phyloP scores from a whole-genome alignment of 2,113 vertebrate genomes.

The Nannobrachium achirus region DNA sequence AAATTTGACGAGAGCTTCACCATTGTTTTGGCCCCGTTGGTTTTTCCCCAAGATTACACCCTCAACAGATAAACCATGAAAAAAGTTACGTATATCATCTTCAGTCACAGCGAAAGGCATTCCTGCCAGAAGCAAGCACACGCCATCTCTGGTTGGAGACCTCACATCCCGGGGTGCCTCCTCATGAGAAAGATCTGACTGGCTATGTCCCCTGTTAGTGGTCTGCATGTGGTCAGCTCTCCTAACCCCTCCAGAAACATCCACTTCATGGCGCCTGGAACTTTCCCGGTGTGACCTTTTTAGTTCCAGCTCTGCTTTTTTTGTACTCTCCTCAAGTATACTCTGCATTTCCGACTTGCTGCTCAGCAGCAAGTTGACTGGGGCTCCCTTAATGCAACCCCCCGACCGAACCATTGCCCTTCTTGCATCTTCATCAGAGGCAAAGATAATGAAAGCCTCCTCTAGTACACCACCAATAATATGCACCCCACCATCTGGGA shows the following conservation, averaged over 20 bases:
- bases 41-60: slow-evolving; percentile 86
- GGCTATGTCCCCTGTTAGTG: slow-evolving; percentile 60
- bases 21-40: slow-evolving; percentile 82
- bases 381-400: slow-evolving; percentile 86
- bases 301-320: slow-evolving; percentile 76
- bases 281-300: slow-evolving; percentile 75
- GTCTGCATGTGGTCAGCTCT: slow-evolving; percentile 75
- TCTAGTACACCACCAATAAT: slow-evolving; percentile 96
- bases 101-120: slow-evolving; percentile 91
- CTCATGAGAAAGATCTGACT: slow-evolving; percentile 38
- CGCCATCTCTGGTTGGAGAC: slow-evolving; percentile 66
- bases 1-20: slow-evolving; percentile 89
- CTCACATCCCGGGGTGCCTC: slow-evolving; percentile 67
- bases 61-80: slow-evolving; percentile 84
- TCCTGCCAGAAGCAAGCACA: slow-evolving; percentile 87
- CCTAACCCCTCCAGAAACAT: slow-evolving; percentile 61
- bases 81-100: slow-evolving; percentile 87
- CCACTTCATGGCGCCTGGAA: slow-evolving; percentile 69
- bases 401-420: slow-evolving; percentile 93
- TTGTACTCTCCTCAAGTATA: slow-evolving; percentile 88
- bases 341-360: slow-evolving; percentile 97
- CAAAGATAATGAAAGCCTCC: slow-evolving; percentile 98
- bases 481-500: slow-evolving; percentile 99
- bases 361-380: slow-evolving; percentile 89
- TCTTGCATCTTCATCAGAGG: slow-evolving; percentile 97